Percentiles rank a stretch among this genome's conserved stretches.
phyloP scores from a whole-genome alignment of 23 tunicate species.

The Trididemnum miniatum region DNA sequence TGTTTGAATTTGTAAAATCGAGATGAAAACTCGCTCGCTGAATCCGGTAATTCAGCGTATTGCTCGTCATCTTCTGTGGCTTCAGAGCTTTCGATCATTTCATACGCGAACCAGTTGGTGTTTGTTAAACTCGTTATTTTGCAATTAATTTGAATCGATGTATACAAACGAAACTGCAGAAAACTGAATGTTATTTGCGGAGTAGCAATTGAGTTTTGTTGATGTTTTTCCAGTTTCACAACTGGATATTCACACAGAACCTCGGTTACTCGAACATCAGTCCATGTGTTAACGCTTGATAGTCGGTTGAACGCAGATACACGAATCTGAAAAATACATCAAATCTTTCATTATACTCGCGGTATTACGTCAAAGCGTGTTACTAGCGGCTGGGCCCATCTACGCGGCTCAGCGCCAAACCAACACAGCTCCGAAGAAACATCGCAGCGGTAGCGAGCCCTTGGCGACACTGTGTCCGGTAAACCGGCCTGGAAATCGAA shows the following conservation, averaged over 20 bases:
- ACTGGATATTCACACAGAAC: constrained; percentile 69
- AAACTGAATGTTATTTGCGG: constrained; percentile 57
- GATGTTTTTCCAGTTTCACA: constrained; percentile 46
- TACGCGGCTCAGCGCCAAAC: no score
- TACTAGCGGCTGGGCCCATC: no score
- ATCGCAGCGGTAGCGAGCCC: no score
- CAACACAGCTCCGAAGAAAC: no score
- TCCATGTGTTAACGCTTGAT: not conserved
- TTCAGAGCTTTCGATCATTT: not conserved
- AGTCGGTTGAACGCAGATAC: constrained; percentile 47
- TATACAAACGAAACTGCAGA: constrained; percentile 56
- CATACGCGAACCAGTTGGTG: constrained; percentile 60
- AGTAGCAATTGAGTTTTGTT: constrained; percentile 26
- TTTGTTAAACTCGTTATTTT: constrained; percentile 35
- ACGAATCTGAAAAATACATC: constrained; percentile 17
- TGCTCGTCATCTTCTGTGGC: not conserved
- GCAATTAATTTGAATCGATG: constrained; percentile 40
- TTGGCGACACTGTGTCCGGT: no score
- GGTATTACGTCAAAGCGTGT: no score
- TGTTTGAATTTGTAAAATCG: constrained; percentile 8
- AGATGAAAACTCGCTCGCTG: constrained; percentile 23
- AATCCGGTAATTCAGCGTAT: constrained; percentile 32
- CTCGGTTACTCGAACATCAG: constrained; percentile 43
- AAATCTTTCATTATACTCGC: no score
- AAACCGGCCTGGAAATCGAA: no score